These are phyloP conservation scores for Planococcus citri DNA, from an alignment of 1,140 invertebrate genomes.

Conservation along the genomic window DNA sequence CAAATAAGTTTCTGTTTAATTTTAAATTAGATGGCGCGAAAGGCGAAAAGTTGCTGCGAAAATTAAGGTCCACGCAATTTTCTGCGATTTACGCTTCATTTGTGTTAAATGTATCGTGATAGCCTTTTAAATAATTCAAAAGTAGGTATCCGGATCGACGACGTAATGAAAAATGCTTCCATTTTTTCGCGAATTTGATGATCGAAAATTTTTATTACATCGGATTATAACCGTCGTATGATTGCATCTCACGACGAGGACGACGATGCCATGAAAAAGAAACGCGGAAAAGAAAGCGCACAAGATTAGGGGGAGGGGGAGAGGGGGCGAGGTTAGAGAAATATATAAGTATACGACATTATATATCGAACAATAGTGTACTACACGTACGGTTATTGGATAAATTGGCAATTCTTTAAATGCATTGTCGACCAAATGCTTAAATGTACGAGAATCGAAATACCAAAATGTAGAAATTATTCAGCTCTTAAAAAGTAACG, in stretches of 20 bases:
- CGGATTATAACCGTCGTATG: not conserved
- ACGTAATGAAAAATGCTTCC: not conserved
- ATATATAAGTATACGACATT: too few relatives aligned
- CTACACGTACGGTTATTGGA: not conserved
- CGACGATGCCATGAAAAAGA: too few relatives aligned
- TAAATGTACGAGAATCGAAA: not conserved
- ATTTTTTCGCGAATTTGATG: not conserved
- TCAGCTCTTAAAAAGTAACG: conserved; percentile 6
- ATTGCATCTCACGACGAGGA: not conserved
- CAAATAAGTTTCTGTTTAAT: not conserved
- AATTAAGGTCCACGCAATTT: not conserved
- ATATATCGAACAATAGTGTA: not conserved
- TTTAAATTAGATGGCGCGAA: not conserved
- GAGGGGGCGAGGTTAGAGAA: too few relatives aligned
- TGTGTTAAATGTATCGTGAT: conserved; percentile 3
- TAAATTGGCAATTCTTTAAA: not conserved
- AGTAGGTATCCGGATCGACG: not conserved
- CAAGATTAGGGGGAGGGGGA: too few relatives aligned
- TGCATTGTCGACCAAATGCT: not conserved
- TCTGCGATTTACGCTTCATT: not conserved
- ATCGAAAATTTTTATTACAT: not conserved
- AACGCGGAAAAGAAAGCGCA: too few relatives aligned
- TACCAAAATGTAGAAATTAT: conserved; percentile 8
- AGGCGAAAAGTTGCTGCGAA: not conserved
- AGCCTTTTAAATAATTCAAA: conserved; percentile 4